These are phyloP conservation scores for Tenodera sinensis DNA, from an alignment of 2,888 invertebrate genomes.

Conservation along the genomic window DNA sequence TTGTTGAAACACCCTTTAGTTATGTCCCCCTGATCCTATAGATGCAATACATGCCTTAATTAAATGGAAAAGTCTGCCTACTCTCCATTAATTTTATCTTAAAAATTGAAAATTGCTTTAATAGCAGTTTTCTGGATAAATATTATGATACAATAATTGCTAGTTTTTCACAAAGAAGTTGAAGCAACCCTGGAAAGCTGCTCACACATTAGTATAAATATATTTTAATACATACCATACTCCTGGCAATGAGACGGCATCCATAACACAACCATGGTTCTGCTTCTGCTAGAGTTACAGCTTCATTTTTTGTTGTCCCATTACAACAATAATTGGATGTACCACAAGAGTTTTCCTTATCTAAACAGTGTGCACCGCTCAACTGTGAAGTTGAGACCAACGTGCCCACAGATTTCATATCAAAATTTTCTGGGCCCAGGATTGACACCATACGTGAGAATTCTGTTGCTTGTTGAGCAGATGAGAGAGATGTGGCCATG, in stretches of 20 bases:
- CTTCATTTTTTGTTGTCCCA: not conserved
- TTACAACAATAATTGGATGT: not conserved
- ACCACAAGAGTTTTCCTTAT: not conserved
- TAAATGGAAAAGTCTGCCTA: too few relatives aligned
- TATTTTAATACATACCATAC: constrained; percentile 35
- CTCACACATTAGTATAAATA: too few relatives aligned
- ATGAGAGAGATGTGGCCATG: constrained; percentile 44
- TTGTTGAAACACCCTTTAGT: too few relatives aligned
- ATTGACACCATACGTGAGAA: constrained; percentile 51
- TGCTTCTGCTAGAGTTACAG: constrained; percentile 33
- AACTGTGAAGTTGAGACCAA: not conserved
- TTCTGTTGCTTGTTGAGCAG: constrained; percentile 58
- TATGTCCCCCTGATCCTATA: too few relatives aligned
- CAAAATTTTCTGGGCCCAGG: constrained; percentile 34
- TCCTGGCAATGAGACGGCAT: constrained; percentile 42
- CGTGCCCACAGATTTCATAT: constrained; percentile 6
- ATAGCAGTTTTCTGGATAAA: too few relatives aligned
- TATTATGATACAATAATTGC: too few relatives aligned
- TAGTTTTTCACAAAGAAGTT: too few relatives aligned
- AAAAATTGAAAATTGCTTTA: too few relatives aligned
- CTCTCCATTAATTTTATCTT: too few relatives aligned
- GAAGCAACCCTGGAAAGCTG: too few relatives aligned
- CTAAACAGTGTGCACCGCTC: not conserved
- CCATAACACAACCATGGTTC: constrained; percentile 43
- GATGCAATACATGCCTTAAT: too few relatives aligned